Percentiles rank a stretch among this genome's conserved stretches.
Conservation (phyloP, 1,140 invertebrate species). For the Stegodyphus dumicola region DNA sequence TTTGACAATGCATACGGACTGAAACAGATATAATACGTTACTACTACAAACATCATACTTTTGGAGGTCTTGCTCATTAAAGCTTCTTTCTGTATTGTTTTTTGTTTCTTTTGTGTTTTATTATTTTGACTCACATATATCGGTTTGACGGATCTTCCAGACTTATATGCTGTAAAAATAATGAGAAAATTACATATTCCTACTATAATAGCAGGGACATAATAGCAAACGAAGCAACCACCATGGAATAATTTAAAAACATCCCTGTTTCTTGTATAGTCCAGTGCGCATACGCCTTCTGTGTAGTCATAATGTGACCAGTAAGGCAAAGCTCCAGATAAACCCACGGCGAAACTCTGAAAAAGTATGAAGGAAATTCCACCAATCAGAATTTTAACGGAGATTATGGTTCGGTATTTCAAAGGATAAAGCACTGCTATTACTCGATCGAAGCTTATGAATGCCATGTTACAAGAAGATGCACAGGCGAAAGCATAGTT, state of each 20-base stretch:
- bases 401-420: conserved; percentile 12
- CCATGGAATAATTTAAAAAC: background rate
- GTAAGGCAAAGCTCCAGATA: background rate
- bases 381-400: background rate
- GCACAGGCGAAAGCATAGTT: conserved; percentile 8
- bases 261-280: background rate
- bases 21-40: conserved; percentile 22
- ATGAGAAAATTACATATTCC: conserved; percentile 4
- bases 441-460: conserved; percentile 42
- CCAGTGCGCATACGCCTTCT: conserved; percentile 22
- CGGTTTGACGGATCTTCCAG: background rate
- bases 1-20: conserved; percentile 10
- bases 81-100: background rate
- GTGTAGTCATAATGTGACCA: conserved; percentile 41
- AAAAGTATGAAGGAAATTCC: background rate
- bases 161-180: conserved; percentile 4
- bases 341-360: background rate
- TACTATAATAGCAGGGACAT: background rate
- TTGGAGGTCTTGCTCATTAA: conserved; percentile 40
- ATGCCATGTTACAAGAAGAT: conserved; percentile 22
- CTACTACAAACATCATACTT: conserved; percentile 37
- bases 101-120: no score
- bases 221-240: background rate
- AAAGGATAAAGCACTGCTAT: conserved; percentile 41
- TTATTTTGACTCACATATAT: background rate